These are phyloP conservation scores for Serripes groenlandicus DNA, from an alignment of 2,888 invertebrate genomes.

Conservation along the genomic window DNA sequence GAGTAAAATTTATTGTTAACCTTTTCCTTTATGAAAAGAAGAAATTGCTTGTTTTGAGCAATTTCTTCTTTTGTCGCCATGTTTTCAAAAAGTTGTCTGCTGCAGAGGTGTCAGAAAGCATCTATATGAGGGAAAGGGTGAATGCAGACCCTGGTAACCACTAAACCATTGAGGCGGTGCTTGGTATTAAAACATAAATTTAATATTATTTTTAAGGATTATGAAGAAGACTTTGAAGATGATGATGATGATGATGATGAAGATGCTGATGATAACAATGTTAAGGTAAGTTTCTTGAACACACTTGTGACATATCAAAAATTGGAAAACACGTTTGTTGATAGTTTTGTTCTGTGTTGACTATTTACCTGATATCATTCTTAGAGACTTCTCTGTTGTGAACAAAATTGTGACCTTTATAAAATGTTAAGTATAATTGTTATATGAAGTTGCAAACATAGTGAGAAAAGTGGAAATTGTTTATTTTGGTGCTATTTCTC, in stretches of 20 bases:
- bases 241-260: conserved; percentile 65
- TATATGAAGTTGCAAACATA: neutral
- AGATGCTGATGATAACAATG: conserved; percentile 25
- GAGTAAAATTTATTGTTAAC: neutral
- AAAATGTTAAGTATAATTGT: too few species aligned
- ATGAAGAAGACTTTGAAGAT: conserved; percentile 85
- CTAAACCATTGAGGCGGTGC: too few species aligned
- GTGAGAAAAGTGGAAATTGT: neutral
- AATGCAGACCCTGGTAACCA: too few species aligned
- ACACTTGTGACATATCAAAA: neutral
- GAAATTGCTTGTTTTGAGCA: neutral
- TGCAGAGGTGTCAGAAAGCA: too few species aligned
- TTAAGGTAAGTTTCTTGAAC: conserved; percentile 37
- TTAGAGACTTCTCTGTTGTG: too few species aligned
- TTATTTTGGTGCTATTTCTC: neutral
- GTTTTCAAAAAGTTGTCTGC: too few species aligned
- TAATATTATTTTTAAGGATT: conserved; percentile 76
- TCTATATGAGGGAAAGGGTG: too few species aligned
- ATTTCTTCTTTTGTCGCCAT: neutral
- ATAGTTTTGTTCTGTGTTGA: neutral
- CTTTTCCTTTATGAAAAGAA: neutral
- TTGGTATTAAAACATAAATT: too few species aligned
- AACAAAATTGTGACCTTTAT: too few species aligned
- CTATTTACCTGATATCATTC: neutral
- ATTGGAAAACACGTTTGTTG: neutral